phyloP scores from a whole-genome alignment of 1,140 invertebrate species.

The Drosophila equinoxialis region DNA sequence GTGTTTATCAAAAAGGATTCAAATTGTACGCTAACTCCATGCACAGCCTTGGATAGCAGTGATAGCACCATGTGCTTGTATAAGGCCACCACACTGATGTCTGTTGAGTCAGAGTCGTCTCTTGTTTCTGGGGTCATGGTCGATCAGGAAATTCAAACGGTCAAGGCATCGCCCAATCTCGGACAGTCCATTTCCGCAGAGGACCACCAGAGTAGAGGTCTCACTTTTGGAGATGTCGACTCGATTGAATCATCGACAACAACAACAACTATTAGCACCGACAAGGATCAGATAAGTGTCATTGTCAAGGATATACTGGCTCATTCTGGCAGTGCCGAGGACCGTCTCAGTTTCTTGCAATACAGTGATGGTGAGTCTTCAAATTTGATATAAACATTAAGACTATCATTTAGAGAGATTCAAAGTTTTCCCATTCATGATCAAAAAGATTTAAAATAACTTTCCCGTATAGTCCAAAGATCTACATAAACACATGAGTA shows the following conservation, averaged over 20 bases:
- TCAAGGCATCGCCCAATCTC: conserved; percentile 8
- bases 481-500: too few species aligned
- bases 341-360: conserved; percentile 66
- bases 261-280: conserved; percentile 21
- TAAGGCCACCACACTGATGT: conserved; percentile 27
- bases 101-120: conserved; percentile 35
- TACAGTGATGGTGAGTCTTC: conserved; percentile 57
- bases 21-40: conserved; percentile 44
- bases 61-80: conserved; percentile 40
- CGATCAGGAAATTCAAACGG: conserved; percentile 70
- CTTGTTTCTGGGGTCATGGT: conserved; percentile 30
- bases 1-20: conserved; percentile 60
- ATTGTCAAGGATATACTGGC: conserved; percentile 71
- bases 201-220: conserved; percentile 10
- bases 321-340: conserved; percentile 57
- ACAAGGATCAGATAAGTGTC: conserved; percentile 68
- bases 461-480: too few species aligned
- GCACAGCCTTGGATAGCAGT: conserved; percentile 40
- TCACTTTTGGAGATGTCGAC: conserved; percentile 22
- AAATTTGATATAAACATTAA: background rate
- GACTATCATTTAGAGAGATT: background rate
- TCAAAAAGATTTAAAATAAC: too few species aligned
- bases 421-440: too few species aligned
- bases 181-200: conserved; percentile 12
- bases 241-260: background rate